Base-by-base conservation (phyloP, 2,888 invertebrate genomes). In the Eupithecia subumbrata region DNA sequence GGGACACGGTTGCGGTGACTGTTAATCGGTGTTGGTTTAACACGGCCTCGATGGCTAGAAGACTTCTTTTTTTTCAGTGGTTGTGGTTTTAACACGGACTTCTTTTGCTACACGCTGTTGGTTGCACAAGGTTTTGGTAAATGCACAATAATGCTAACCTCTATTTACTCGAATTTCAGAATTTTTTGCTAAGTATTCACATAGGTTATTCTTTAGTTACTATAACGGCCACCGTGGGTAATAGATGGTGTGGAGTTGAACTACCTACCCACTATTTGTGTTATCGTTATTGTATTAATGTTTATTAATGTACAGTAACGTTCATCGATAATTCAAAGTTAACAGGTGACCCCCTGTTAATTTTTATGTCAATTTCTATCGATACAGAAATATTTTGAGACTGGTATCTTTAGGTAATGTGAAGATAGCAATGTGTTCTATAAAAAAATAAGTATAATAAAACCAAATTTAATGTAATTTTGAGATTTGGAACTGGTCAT, bases 1-100 rank as follows among this genome's bases (percentile, higher is more conserved):
- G 72, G 71, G 52, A 71, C 73, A 30, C 9, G 68, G 72, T 64
- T 68, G 67, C 40, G 40, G 37, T 43, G 22, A 45, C 25, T 45
- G 7, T 43, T 43, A 34, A 34, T 34, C 18, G 30, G 22, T 60
- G 25, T 25, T 60, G 60, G 60, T 60, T 25, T 60, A 25, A 60
- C 12, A 60, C 12, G 22, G 22, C 18, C 34, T 34, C 18, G 34
- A 9, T 64, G 64, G 64, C 30, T 64, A 34, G 30, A 64, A 64
- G 34, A 34, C 64, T 56, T 60, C 60, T 56, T 56, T 2, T 56
- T 56, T 56, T 60, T 25, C 60, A 25, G 60, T 14, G 60, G 12
- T 25, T 60, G 4, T 60, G 34, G 64, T 64, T 64, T 63, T 34
- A 60, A 60, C 25, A 25, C 11, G 22, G 60, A 60, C 25, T 60